Evolutionary conservation across 2,888 invertebrate genomes (phyloP), one percentile per base, ranked within the genome.

Genomic region (Graphium colonna): DNA sequence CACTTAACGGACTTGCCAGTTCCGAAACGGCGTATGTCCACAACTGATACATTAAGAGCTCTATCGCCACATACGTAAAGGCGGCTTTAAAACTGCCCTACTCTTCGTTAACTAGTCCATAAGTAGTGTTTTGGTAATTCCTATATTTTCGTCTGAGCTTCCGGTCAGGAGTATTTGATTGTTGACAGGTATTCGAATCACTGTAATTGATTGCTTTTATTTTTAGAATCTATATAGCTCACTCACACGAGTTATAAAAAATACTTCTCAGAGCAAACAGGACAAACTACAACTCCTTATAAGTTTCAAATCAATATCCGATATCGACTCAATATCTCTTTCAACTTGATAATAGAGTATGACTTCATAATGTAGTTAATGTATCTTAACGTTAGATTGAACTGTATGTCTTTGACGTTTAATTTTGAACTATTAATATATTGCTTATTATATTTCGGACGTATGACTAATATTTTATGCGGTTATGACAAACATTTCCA

Each of bases 1-100:
- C 88, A 89, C 89, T 88, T 89, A 88, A 82, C 80, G 69, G 65
- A 56, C 57, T 55, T 57, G 71, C 73, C 73, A 76, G 76, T 67
- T 75, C 65, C 73, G 65, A 79, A 88, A 86, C 70, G 85, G 82
- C 71, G 80, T 74, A 69, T 70, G 67, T 64, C 68, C 69, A 62
- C 64, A 57, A 69, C 67, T 68, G 71, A 77, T 79, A 73, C 79
- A 72, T 77, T 78, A 73, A 71, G 69, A 70, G 65, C 75, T 77
- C 75, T 62, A 66, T 61, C 40, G 47, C 44, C 42, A 44, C 49
- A 51, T 47, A 45, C 51, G 55, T 65, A 64, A 61, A 58, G 58
- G 57, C 50, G 50, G 45, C 18, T 59, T 65, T 63, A 51, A 52
- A 9, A 5, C 9, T 3, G 12, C 26, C 16, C 33, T n/a, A 43